Base-by-base conservation (phyloP, 2,888 invertebrate genomes). In the Torymus aiolomorphi region DNA sequence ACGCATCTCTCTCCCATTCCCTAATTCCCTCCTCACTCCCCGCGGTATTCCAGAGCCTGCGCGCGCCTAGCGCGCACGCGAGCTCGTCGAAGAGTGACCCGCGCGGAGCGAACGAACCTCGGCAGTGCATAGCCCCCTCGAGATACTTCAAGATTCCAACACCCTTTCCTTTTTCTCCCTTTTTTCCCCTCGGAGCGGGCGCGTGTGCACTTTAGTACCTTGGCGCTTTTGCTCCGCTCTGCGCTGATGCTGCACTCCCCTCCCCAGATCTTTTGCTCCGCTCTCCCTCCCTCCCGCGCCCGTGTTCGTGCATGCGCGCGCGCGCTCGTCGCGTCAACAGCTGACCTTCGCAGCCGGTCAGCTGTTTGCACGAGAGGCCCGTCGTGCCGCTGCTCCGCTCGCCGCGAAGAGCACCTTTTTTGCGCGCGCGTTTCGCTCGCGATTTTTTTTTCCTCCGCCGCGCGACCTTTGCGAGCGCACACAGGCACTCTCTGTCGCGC, bases 341-440 rank as follows among this genome's bases (percentile, higher is more conserved):
- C 85, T 86, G 87, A 84, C 85, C 84, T 83, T 78, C 80, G 70
- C 54, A 82, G 83, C 83, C 80, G 83, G 84, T 86, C 86, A 85
- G 85, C 86, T 86, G 86, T 85, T 86, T 81, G 16, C 24, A 3
- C 61, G 31, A 76, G 66, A 66, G 71, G 71, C 42, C 49, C 69
- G 57, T 69, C 78, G n/a, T n/a, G 76, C 12, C 66, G 20, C 12
- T 24, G 24, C 24, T 3, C 16, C 57, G 63, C 63, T 51, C n/a
- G n/a, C n/a, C 14, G 16, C 24, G 24, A 2, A 3, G 31, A 51
- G 67, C 69, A 54, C 31, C 18, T 63, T 0, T 42, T 59, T 66
- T 51, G n/a, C n/a, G 18, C 62, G 11, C 31, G 24, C 18, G 24
- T 66, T 57, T 20, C 31, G 18, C 20, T 12, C 54, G 51, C 61